Evolutionary conservation across 2,113 vertebrate species (phyloP).

Genomic region (Tupaia chinensis): DNA sequence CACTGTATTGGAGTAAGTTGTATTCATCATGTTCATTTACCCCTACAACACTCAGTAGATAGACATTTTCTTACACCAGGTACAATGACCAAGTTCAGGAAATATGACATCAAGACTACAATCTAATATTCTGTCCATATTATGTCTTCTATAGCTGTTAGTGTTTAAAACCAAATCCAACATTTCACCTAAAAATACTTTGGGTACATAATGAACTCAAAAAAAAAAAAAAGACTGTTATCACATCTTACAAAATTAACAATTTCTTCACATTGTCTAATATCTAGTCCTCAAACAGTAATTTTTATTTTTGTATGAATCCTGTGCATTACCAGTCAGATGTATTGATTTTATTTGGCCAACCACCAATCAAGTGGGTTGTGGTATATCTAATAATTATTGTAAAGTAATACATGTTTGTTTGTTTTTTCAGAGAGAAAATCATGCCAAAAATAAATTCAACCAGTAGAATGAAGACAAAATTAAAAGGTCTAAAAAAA

Average conservation of each 20-base stretch:
- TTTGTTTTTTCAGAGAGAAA: neutral
- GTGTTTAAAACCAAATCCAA: slow-evolving; percentile 35
- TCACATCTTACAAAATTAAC: slow-evolving; percentile 32
- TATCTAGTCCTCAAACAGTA: neutral
- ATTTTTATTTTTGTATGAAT: slow-evolving; percentile 30
- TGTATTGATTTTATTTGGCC: neutral
- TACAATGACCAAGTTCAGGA: neutral
- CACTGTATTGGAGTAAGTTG: neutral
- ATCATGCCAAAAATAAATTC: neutral
- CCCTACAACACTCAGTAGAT: neutral
- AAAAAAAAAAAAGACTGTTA: neutral
- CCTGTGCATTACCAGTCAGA: neutral
- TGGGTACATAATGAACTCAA: neutral
- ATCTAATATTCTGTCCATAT: neutral
- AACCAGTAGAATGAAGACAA: neutral
- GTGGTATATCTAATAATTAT: neutral
- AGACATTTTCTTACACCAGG: neutral
- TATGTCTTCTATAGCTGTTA: neutral
- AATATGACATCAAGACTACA: neutral
- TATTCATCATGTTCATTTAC: neutral
- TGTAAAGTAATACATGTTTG: neutral
- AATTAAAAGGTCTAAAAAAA: slow-evolving; percentile 46
- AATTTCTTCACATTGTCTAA: neutral
- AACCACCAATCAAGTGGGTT: slow-evolving; percentile 15
- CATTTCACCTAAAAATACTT: slow-evolving; percentile 16